Base-by-base conservation (phyloP, 2,888 invertebrate species). In the Leptopilina drosophilae region DNA sequence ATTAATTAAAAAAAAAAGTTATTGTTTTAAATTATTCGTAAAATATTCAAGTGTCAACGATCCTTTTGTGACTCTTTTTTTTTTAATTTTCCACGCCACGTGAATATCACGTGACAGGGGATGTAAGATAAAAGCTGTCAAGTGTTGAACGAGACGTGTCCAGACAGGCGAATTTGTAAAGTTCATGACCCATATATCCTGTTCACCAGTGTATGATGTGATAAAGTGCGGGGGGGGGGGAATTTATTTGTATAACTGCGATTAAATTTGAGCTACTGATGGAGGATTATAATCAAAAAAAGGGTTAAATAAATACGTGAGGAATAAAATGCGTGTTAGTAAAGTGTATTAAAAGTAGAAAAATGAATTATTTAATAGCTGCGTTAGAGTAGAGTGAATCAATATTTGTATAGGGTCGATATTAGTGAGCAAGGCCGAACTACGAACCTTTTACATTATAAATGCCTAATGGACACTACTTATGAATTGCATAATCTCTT, bases 401-500 rank as follows among this genome's bases (percentile, higher is more conserved):
- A 87, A 89, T 89, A 89, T 88, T 85, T 67, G 81, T 83, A 62
- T 81, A 83, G 6, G 88, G 83, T 89, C 89, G 89, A 89, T 89
- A 88, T 86, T 84, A 80, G 84, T 80, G 82, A 82, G 85, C 89
- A 89, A 89, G 89, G 89, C 89, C 89, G 86, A 82, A 84, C 84
- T 85, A 84, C 87, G 89, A 89, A 88, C 89, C 89, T 88, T 88
- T 82, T 89, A 82, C 87, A 89, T 89, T 89, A 89, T 89, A 89
- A 85, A 89, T 89, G 87, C 84, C 80, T 84, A 85, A 88, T 83
- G 33, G 33, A 73, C 9, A 56, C 9, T n/a, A 80, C 81, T 79
- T 82, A 82, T 83, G 81, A 82, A 84, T 49, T 12, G 83, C 78
- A 80, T 56, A 83, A 84, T 56, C 53, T 73, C 33, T 33, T 69